A percentile compares a stretch with the other conserved stretches of the same genome.
These are phyloP conservation scores for Falco rusticolus DNA, from an alignment of 2,797 vertebrate genomes.

Conservation along the genomic window DNA sequence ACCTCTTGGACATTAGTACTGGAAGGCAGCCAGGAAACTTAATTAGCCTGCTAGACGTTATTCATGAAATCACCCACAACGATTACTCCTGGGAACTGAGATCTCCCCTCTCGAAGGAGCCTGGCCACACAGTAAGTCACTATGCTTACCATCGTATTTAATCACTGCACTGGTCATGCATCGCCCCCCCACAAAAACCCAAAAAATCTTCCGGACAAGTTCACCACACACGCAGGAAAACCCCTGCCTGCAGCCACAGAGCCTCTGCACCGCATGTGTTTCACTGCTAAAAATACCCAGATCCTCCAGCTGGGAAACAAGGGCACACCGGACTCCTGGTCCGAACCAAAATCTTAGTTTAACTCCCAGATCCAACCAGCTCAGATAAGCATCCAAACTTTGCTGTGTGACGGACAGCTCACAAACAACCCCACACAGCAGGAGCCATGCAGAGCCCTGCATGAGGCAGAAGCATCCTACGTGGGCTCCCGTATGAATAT, in stretches of 20 bases:
- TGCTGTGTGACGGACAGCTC: background rate
- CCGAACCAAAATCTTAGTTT: background rate
- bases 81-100: constrained; percentile 4
- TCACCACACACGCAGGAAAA: background rate
- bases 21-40: constrained; percentile 50
- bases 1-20: background rate
- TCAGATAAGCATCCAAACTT: constrained; percentile 30
- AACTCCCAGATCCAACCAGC: background rate
- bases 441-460: background rate
- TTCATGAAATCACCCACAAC: constrained; percentile 22
- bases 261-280: background rate
- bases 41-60: constrained; percentile 15
- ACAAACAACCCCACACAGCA: background rate
- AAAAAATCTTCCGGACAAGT: background rate
- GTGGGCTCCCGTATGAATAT: background rate
- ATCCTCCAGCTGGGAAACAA: background rate
- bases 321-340: background rate
- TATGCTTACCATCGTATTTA: background rate
- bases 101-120: background rate
- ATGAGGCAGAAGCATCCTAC: accelerated
- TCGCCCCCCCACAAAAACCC: background rate
- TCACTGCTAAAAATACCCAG: background rate
- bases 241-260: background rate
- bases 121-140: background rate
- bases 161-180: background rate